A percentile compares a stretch with the other conserved stretches of the same genome.
Conservation (phyloP, 2,888 invertebrate species). For the Harpagoxenus sublaevis region DNA sequence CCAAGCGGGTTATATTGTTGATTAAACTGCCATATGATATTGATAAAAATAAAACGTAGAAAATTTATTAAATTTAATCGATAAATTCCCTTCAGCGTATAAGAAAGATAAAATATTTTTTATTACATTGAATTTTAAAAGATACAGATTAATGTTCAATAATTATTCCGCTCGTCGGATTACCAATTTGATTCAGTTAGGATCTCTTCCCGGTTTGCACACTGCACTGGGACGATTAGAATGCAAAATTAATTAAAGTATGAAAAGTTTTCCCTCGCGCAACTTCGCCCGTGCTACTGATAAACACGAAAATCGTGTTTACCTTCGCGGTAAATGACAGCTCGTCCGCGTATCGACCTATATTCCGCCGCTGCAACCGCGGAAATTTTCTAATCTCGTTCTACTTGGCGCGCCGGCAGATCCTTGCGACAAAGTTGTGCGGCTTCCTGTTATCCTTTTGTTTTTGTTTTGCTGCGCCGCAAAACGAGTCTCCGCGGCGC, state of each 20-base stretch:
- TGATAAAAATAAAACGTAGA: not conserved
- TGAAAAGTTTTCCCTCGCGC: not conserved
- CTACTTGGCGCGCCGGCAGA: slow-evolving; percentile 16
- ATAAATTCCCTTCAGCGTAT: not conserved
- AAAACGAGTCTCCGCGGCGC: slow-evolving; percentile 6
- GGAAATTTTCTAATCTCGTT: slow-evolving; percentile 36
- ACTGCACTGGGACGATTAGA: not conserved
- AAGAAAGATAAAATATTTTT: not conserved
- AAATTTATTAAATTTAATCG: not conserved
- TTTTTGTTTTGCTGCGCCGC: slow-evolving; percentile 19
- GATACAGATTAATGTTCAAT: not conserved
- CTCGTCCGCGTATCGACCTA: slow-evolving; percentile 6
- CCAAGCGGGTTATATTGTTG: too few relatives aligned
- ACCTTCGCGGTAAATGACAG: not conserved
- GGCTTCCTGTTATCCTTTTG: slow-evolving; percentile 23
- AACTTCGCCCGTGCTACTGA: not conserved
- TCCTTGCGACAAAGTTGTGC: slow-evolving; percentile 29
- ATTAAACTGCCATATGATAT: not conserved
- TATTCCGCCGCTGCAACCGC: not conserved
- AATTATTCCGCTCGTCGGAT: not conserved
- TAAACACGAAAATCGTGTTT: slow-evolving; percentile 12
- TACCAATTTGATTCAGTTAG: not conserved
- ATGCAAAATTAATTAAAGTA: not conserved
- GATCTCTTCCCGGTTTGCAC: too few relatives aligned
- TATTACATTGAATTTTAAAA: not conserved